Conservation (phyloP, 2,888 invertebrate species). For the Byasa hedistus region DNA sequence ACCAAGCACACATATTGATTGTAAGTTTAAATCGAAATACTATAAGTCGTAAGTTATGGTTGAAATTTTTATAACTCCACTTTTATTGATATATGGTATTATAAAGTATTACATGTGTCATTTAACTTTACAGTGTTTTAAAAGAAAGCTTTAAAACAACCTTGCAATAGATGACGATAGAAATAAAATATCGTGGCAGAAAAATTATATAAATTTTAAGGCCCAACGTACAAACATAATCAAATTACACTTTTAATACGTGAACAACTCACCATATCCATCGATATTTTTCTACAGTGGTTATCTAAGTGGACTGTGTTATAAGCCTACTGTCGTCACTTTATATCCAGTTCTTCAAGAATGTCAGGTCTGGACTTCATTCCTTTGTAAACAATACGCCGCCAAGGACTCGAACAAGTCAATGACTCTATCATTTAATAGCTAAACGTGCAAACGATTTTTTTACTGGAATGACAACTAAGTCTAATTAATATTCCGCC, state of each 20-base stretch:
- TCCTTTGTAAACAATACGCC: slow-evolving; percentile 62
- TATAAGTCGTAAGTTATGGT: neutral
- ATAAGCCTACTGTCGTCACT: slow-evolving; percentile 59
- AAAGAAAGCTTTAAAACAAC: no score
- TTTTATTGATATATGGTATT: no score
- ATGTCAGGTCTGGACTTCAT: slow-evolving; percentile 74
- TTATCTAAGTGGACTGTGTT: slow-evolving; percentile 59
- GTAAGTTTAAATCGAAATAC: neutral
- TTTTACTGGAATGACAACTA: slow-evolving; percentile 26
- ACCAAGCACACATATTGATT: neutral
- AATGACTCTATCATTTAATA: slow-evolving; percentile 53
- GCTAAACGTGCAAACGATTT: slow-evolving; percentile 31
- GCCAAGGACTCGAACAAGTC: slow-evolving; percentile 58
- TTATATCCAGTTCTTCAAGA: slow-evolving; percentile 75
- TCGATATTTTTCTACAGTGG: slow-evolving; percentile 56
- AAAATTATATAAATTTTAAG: neutral
- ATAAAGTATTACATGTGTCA: no score
- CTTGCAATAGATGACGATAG: neutral
- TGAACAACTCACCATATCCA: slow-evolving; percentile 60
- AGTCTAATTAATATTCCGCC: slow-evolving; percentile 26
- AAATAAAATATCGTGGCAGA: neutral
- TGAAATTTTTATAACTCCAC: neutral
- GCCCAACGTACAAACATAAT: neutral
- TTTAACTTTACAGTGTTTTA: no score
- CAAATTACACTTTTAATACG: neutral